phyloP scores from a whole-genome alignment of 2,888 invertebrate species.

The Esperia sulphurella region DNA sequence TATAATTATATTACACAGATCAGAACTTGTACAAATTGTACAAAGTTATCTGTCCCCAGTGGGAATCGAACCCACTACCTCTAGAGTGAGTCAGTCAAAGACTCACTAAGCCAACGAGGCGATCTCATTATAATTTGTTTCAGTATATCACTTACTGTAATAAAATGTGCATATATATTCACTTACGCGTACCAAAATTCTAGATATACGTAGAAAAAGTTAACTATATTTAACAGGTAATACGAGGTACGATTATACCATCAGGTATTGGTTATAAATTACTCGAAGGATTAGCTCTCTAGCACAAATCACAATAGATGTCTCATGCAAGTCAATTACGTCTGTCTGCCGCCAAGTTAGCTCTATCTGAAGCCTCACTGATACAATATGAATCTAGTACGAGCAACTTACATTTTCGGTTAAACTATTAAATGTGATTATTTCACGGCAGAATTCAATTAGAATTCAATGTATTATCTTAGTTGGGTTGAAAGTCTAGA shows the following conservation, averaged over 20 bases:
- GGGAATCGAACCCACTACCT: too few relatives aligned
- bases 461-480: slow-evolving; percentile 37
- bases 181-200: too few relatives aligned
- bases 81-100: too few relatives aligned
- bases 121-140: too few relatives aligned
- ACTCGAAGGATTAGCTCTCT: slow-evolving; percentile 20
- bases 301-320: slow-evolving; percentile 65
- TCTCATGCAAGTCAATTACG: slow-evolving; percentile 74
- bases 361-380: slow-evolving; percentile 51
- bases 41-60: too few relatives aligned
- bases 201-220: too few relatives aligned
- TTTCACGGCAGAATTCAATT: slow-evolving; percentile 50
- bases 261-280: neutral
- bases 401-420: slow-evolving; percentile 49
- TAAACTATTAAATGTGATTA: slow-evolving; percentile 52
- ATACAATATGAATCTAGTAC: slow-evolving; percentile 65
- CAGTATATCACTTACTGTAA: too few relatives aligned
- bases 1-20: too few relatives aligned
- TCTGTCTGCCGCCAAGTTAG: slow-evolving; percentile 70
- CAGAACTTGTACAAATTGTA: too few relatives aligned
- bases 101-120: too few relatives aligned
- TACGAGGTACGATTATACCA: neutral
- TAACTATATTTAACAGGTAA: too few relatives aligned
- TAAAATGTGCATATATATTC: too few relatives aligned
- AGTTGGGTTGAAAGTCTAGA: neutral